Conservation (phyloP, 2,797 vertebrate genomes). For the Paguma larvata region DNA sequence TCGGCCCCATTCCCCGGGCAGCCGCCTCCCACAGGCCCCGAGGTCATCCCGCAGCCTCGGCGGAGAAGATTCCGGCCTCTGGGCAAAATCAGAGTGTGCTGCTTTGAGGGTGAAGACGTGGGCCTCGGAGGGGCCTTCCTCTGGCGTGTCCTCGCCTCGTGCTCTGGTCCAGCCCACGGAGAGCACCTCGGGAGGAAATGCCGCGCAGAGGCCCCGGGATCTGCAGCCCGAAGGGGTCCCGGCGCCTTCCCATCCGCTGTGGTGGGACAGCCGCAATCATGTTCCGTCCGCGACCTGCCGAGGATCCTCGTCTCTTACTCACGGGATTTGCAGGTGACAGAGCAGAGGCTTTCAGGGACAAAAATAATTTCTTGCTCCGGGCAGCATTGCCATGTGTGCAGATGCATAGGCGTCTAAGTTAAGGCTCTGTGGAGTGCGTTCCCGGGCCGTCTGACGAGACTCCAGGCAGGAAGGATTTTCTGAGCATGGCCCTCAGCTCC, state of each 20-base stretch:
- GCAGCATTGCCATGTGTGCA: no score
- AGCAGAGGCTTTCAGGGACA: background rate
- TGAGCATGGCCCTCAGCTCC: background rate
- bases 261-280: background rate
- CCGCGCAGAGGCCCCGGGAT: background rate
- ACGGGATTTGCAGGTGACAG: background rate
- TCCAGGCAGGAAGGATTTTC: background rate
- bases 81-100: background rate
- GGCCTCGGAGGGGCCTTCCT: no score
- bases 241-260: background rate
- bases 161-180: background rate
- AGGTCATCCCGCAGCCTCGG: fast-evolving
- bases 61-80: background rate
- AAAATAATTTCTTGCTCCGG: background rate
- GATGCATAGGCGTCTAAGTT: no score
- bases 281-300: background rate
- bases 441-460: background rate
- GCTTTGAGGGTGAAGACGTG: background rate
- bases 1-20: no score
- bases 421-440: background rate
- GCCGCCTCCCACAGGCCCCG: background rate
- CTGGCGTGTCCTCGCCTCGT: no score
- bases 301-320: background rate
- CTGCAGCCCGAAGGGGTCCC: background rate
- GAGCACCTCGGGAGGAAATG: background rate